Evolutionary conservation across 2,888 invertebrate genomes (phyloP), one percentile per base, ranked within the genome.

Genomic region (Eucera pruinosa): DNA sequence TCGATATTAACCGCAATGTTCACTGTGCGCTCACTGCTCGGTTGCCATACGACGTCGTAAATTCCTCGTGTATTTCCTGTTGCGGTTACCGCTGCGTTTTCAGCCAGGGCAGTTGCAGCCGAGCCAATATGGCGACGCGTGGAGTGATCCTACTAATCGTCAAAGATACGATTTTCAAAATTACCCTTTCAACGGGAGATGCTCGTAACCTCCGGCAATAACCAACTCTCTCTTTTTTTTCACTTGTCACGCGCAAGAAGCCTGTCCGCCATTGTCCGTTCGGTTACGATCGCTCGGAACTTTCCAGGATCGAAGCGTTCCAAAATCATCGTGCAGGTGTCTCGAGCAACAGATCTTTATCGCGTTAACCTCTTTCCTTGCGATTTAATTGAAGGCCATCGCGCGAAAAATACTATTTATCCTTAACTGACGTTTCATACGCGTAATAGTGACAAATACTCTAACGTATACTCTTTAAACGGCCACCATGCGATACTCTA

Each of bases 31-130:
- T 82, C 77, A 54, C 72, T 70, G 79, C 69, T 69, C 80, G 72
- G 75, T 69, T 57, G 80, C 75, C 74, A 60, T 76, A 80, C 82
- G 75, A 80, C 78, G 78, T 82, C 84, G 83, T 84, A 84, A 84
- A 84, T 80, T 68, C 76, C 82, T 82, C 57, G 70, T 80, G 82
- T 80, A 84, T 84, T 84, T 84, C 84, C 84, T 84, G 84, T 82
- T 82, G 84, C 84, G 84, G 84, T 84, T 67, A 73, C 85, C 75
- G 64, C 55, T 58, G 75, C 73, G 60, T 73, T 77, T 83, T 67
- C 74, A 72, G 69, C 58, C 79, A 45, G 70, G 52, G 54, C 68
- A 71, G 76, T 82, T 74, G 82, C 80, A 66, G 65, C 48, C 67
- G 57, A 71, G 39, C 62, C 76, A 79, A 72, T 82, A 84, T 71